These are phyloP conservation scores for Ranitomeya variabilis DNA, from an alignment of 2,113 vertebrate genomes.

Conservation along the genomic window DNA sequence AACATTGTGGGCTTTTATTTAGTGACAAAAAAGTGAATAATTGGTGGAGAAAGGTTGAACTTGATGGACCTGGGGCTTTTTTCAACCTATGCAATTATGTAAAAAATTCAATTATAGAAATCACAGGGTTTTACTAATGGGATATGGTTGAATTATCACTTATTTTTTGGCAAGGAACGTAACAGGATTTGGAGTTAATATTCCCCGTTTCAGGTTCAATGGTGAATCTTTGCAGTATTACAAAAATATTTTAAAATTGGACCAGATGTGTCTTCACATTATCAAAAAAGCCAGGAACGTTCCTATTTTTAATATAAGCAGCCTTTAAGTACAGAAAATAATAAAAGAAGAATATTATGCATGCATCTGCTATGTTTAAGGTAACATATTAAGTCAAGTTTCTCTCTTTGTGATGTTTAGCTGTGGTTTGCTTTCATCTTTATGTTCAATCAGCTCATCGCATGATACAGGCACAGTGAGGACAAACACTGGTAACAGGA, in stretches of 20 bases:
- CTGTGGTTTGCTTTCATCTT: slow-evolving; percentile 57
- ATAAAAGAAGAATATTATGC: slow-evolving; percentile 35
- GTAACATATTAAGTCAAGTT: slow-evolving; percentile 40
- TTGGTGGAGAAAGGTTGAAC: too few species aligned
- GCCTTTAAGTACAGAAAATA: slow-evolving; percentile 21
- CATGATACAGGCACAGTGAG: slow-evolving; percentile 22
- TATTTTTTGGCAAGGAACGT: background rate
- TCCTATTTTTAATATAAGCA: slow-evolving; percentile 32
- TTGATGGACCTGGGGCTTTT: too few species aligned
- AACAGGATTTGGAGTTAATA: background rate
- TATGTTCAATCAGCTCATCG: slow-evolving; percentile 5
- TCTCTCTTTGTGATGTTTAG: slow-evolving; percentile 33
- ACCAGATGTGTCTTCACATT: slow-evolving; percentile 50
- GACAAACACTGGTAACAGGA: background rate
- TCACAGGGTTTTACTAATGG: too few species aligned
- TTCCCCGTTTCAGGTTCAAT: background rate
- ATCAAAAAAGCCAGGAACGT: slow-evolving; percentile 32
- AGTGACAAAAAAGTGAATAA: too few species aligned
- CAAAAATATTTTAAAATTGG: slow-evolving; percentile 36
- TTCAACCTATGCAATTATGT: too few species aligned
- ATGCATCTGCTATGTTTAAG: slow-evolving; percentile 43
- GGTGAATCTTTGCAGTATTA: background rate
- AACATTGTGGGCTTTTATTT: too few species aligned
- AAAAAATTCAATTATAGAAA: too few species aligned
- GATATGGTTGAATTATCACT: background rate